Base-by-base conservation (phyloP, 1,140 invertebrate species). In the Pomacea maculata region DNA sequence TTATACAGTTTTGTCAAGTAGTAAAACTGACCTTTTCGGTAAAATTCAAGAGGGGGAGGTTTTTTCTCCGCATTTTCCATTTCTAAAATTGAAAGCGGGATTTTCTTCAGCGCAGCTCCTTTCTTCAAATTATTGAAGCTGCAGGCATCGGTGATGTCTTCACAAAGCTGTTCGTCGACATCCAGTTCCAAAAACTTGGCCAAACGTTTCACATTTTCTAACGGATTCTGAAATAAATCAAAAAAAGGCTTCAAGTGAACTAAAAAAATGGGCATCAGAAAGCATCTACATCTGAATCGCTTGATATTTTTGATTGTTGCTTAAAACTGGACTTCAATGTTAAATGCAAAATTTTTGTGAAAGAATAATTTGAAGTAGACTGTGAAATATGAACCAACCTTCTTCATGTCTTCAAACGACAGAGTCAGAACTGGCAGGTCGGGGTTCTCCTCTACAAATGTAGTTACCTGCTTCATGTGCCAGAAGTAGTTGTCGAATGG, bases 341-440 rank as follows among this genome's bases (percentile, higher is more conserved):
- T 6, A 1, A 45, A 45, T 0, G 6, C 34, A 45, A 0, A 2
- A 45, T 45, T 45, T 45, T 45, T 45, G 34, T 45, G 34, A 45
- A 45, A 45, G 2, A 25, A 45, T 45, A 45, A 45, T 45, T 45
- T 45, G 34, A 6, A 45, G 34, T 45, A 45, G 3, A 45, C 34
- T 45, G 2, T 45, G 34, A 14, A 14, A 6, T 45, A 6, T 45
- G 34, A 9, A 17, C 57, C 15, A 34, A 85, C 86, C 84, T 82
- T 52, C 57, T 86, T 84, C 76, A 87, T 76, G 70, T 84, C 80
- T 76, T 86, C 86, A 54, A 84, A 86, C 29, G 80, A 82, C 8
- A 86, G 19, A 0, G 80, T 57, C 34, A 80, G 73, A 57, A 82
- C 77, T 64, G 55, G 73, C 81, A 65, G 6, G 73, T 78, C 29